These are phyloP conservation scores for Vulpes ferrilata DNA, from an alignment of 2,113 vertebrate species.

Conservation along the genomic window DNA sequence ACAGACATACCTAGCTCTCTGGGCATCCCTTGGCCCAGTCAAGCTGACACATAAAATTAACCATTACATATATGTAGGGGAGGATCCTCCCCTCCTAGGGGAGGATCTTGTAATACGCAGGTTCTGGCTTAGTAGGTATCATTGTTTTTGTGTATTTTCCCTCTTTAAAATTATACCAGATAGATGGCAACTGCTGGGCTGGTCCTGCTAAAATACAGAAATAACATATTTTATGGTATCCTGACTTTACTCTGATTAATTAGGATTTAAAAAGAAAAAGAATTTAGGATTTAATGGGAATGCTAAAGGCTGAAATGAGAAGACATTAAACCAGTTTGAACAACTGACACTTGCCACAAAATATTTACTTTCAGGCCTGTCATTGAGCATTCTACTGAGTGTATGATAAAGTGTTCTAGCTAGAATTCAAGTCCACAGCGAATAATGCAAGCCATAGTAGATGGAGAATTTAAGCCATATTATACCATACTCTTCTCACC, in stretches of 20 bases:
- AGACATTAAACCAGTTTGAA: not conserved
- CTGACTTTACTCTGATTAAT: conserved; percentile 7
- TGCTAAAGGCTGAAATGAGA: conserved; percentile 38
- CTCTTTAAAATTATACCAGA: conserved; percentile 20
- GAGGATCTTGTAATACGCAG: conserved; percentile 20
- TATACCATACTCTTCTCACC: not conserved
- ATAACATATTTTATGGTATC: conserved; percentile 12
- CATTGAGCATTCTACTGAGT: not conserved
- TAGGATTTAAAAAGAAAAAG: not conserved
- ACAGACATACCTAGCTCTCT: not conserved
- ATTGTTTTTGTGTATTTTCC: conserved; percentile 43
- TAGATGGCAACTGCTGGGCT: not conserved
- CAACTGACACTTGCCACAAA: conserved; percentile 25
- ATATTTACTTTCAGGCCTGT: conserved; percentile 31
- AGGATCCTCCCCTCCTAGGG: not conserved
- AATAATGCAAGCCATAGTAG: not conserved
- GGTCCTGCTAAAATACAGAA: conserved; percentile 45
- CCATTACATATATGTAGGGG: not conserved
- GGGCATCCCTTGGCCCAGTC: not conserved
- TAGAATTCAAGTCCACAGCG: conserved; percentile 35
- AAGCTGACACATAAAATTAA: not conserved
- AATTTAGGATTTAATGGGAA: conserved; percentile 50
- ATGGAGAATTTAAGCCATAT: not conserved
- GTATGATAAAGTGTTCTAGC: not conserved
- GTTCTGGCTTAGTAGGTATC: not conserved